Base-by-base conservation (phyloP, 2,113 vertebrate species). In the Cyprinus carpio region DNA sequence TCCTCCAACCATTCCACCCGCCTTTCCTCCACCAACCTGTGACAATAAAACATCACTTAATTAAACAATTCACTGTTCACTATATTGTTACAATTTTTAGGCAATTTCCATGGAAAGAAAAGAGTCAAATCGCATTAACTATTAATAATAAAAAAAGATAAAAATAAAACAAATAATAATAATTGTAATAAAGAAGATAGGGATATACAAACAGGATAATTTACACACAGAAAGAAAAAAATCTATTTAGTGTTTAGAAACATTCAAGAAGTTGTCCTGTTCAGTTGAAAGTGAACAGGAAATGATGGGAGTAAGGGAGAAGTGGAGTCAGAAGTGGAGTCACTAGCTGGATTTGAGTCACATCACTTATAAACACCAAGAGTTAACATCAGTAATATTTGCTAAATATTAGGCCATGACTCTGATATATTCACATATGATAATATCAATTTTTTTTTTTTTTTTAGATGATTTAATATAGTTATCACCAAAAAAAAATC, bases 1-100 rank as follows among this genome's bases (percentile, higher is more conserved):
- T 98, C 97, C 90, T 97, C 94, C 87, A 96, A 77, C 97, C 96
- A 97, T 37, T 96, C 95, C 0, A 95, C 87, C 0, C 87, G 93
- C 1, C 88, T 95, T 13, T 96, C 94, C 90, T 98, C 96, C 86
- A 95, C 85, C 85, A 93, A 85, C 91, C 97, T 99, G 85, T 13
- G 89, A 75, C 1, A 76, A 11, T 2, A 87, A 20, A n/a, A 82
- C 31, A 81, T 16, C 2, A 43, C 10, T 46, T 71, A 31, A 69
- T 16, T 51, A 1, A n/a, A 46, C 10, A 12, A 12, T 46, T 46
- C 2, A 12, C 10, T n/a, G 12, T 74, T 37, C 11, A 46, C 9
- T 46, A 69, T 7, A 34, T 4, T 67, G 64, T 34, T 9, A 67
- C 1, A 8, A 67, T 8, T 16, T 8, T 3, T 62, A 3, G 12